Evolutionary conservation across 2,888 invertebrate genomes (phyloP), one percentile per base, ranked within the genome.

Genomic region (Bembecia ichneumoniformis): DNA sequence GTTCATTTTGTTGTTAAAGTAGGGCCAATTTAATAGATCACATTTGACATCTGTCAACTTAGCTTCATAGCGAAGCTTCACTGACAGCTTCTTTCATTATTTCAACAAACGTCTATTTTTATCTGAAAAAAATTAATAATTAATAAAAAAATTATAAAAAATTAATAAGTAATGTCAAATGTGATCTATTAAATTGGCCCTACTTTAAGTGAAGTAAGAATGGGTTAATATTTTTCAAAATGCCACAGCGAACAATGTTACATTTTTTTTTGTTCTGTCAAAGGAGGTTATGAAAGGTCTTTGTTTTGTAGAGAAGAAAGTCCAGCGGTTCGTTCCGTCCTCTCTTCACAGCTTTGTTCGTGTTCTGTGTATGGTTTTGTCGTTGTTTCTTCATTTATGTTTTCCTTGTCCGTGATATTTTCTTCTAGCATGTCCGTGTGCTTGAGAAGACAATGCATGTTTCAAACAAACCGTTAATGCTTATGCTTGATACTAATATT

Each of bases 311-410:
- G 64, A 56, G 61, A 59, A 59, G 28, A 57, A 55, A 58, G 82
- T 84, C 82, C 84, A 82, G 84, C 82, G 81, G 69, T 68, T 71
- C 58, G 60, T 67, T 58, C 59, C 58, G 55, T 59, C 60, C 60
- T 58, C 60, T 56, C 46, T 55, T 62, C 58, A 63, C 55, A 56
- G 55, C 59, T 54, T 54, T 47, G 45, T 45, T 56, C 51, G 52
- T 49, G 57, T 57, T 49, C 45, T 55, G 51, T 50, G 49, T 46
- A 13, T 51, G 51, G 51, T 20, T 55, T 68, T 49, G 49, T 47
- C 45, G 57, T 52, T 55, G 64, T 58, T 55, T 68, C 58, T 66
- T 57, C 15, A 17, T 44, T 44, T 16, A 10, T 16, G 44, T 49
- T 51, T 10, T 44, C 15, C 44, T 44, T 44, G 16, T 44, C 44